phyloP scores from a whole-genome alignment of 37 sponge, comb jelly and placozoan species.

The Oopsacas minuta region DNA sequence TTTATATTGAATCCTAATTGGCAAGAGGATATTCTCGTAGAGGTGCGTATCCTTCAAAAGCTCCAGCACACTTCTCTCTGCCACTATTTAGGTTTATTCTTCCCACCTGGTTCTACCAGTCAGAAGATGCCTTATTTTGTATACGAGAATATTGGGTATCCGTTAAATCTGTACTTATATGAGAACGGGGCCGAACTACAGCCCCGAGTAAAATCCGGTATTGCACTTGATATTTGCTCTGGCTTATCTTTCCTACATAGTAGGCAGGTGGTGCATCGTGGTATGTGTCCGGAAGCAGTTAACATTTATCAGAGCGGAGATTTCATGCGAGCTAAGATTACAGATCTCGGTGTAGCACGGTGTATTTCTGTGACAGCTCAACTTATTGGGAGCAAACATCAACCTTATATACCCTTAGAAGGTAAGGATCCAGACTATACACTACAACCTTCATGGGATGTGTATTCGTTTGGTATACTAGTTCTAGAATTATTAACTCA shows the following conservation, averaged over 20 bases:
- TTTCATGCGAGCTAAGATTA: background rate
- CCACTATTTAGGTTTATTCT: background rate
- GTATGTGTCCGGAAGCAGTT: background rate
- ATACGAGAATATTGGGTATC: background rate
- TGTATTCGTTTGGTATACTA: background rate
- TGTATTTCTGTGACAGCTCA: background rate
- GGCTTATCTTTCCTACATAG: conserved; percentile 5
- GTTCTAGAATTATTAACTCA: background rate
- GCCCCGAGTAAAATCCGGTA: background rate
- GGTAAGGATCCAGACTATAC: conserved; percentile 6
- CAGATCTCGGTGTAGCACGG: background rate
- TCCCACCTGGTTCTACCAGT: background rate
- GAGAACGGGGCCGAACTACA: background rate
- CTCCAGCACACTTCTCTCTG: conserved; percentile 7
- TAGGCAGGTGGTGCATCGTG: conserved; percentile 5
- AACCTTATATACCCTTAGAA: background rate
- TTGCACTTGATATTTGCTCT: background rate
- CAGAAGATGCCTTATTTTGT: conserved; percentile 17
- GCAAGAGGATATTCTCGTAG: conserved; percentile 14
- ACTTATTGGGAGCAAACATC: background rate
- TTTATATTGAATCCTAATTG: conserved; percentile 8
- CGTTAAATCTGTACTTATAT: background rate
- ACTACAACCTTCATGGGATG: background rate
- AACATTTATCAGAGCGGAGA: background rate
- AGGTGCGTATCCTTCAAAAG: conserved; percentile 11